phyloP scores from a whole-genome alignment of 2,797 vertebrate genomes.

The Masticophis lateralis region DNA sequence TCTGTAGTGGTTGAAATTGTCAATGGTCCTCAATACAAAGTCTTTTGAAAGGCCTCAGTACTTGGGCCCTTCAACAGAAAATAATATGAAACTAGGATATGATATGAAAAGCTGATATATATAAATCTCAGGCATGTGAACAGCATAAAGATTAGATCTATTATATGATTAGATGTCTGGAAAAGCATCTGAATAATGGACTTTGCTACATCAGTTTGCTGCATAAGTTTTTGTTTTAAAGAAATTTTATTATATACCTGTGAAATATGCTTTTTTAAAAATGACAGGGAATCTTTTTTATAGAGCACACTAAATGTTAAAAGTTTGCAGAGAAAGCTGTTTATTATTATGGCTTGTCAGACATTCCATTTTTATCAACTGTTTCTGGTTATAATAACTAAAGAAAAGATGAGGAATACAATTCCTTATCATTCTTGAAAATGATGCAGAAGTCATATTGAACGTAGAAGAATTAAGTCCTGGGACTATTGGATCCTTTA shows the following conservation, averaged over 20 bases:
- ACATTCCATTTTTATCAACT: not conserved
- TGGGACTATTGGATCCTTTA: not conserved
- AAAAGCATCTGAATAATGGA: conserved; percentile 5
- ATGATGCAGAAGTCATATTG: not conserved
- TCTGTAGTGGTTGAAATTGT: not conserved
- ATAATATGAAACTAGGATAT: not conserved
- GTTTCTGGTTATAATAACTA: not conserved
- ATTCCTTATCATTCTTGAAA: not conserved
- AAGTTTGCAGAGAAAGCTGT: not conserved
- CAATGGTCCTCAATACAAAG: not conserved
- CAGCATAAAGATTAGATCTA: not conserved
- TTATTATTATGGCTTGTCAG: not conserved
- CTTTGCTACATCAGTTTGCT: not conserved
- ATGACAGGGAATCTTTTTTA: not conserved
- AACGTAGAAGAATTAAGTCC: not conserved
- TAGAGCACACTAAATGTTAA: not conserved
- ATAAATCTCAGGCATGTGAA: not conserved
- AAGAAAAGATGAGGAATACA: not conserved
- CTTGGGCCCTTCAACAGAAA: not conserved
- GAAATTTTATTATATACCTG: not conserved
- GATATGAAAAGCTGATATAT: not conserved
- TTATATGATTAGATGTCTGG: not conserved
- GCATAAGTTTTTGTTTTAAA: not conserved
- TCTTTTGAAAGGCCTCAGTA: not conserved
- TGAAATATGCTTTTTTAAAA: not conserved